phyloP scores from a whole-genome alignment of 2,113 vertebrate species.

The Pelobates fuscus region DNA sequence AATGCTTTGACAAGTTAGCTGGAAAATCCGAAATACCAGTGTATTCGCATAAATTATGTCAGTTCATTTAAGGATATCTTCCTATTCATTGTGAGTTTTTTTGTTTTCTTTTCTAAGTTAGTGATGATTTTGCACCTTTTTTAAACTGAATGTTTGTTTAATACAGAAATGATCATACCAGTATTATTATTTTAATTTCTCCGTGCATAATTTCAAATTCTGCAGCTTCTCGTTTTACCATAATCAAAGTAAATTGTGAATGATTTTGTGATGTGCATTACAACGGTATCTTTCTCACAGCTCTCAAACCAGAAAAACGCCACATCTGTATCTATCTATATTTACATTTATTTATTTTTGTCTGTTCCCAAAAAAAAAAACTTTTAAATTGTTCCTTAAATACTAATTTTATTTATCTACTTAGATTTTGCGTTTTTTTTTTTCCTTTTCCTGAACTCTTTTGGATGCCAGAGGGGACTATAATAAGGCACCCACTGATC shows the following conservation, averaged over 20 bases:
- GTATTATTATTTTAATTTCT: not conserved
- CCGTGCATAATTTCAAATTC: not conserved
- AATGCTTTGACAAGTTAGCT: too few relatives aligned
- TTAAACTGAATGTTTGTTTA: not conserved
- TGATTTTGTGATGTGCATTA: not conserved
- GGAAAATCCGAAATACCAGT: too few relatives aligned
- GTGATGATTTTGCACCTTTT: not conserved
- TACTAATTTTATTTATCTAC: too few relatives aligned
- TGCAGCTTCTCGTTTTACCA: not conserved
- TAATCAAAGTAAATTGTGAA: not conserved
- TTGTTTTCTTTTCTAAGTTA: not conserved
- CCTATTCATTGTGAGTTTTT: not conserved
- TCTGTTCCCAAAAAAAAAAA: too few relatives aligned
- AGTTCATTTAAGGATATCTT: not conserved
- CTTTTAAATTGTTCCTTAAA: too few relatives aligned
- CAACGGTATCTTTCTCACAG: not conserved
- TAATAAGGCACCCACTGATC: not conserved
- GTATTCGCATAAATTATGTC: too few relatives aligned
- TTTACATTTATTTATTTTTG: too few relatives aligned
- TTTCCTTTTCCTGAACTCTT: not conserved
- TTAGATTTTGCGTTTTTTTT: too few relatives aligned
- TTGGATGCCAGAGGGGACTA: too few relatives aligned
- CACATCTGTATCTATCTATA: too few relatives aligned
- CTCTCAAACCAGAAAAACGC: too few relatives aligned
- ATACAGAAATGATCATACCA: not conserved